Conservation (phyloP, 2,888 invertebrate genomes). For the Anthoptus insignis region DNA sequence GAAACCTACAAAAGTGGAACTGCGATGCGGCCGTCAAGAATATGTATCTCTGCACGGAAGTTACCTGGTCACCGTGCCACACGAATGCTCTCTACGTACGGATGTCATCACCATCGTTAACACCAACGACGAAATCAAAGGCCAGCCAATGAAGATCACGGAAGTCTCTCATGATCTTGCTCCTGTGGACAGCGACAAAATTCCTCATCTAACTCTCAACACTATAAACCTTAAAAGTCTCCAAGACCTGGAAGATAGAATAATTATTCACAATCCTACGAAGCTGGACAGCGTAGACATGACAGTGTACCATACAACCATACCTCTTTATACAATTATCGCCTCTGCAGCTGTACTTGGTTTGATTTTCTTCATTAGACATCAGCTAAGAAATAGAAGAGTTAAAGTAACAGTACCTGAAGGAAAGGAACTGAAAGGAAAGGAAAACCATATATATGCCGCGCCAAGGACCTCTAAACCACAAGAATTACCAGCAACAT, state of each 20-base stretch:
- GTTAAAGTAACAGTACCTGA: not conserved
- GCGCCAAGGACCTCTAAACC: not conserved
- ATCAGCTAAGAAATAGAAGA: not conserved
- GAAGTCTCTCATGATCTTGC: conserved; percentile 7
- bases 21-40: conserved; percentile 7
- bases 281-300: not conserved
- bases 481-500: not conserved
- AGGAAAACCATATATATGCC: not conserved
- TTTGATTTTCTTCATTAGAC: not conserved
- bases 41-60: conserved; percentile 30
- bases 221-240: not conserved
- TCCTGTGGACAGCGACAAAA: not conserved
- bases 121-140: conserved; percentile 36
- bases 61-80: conserved; percentile 40
- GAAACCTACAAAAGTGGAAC: conserved; percentile 15
- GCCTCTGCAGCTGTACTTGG: not conserved
- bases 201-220: not conserved
- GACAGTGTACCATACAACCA: not conserved
- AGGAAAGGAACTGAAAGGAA: not conserved
- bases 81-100: conserved; percentile 27
- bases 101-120: conserved; percentile 39
- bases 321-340: conserved; percentile 1
- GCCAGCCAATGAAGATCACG: conserved; percentile 36
- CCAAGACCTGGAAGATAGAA: not conserved
- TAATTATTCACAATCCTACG: not conserved